Evolutionary conservation across 2,888 invertebrate genomes (phyloP).

Genomic region (Trichopoda pennipes): DNA sequence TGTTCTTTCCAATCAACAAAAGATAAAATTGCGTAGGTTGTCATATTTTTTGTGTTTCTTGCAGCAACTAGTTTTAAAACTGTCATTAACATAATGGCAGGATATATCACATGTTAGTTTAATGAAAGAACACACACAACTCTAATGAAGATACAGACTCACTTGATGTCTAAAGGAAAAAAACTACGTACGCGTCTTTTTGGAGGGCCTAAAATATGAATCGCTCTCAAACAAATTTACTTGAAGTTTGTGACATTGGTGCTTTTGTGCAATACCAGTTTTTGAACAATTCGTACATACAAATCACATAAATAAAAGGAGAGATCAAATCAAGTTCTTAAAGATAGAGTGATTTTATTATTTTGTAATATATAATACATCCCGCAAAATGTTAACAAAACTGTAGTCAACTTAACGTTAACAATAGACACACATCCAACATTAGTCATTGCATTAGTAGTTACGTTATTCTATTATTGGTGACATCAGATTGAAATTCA

Average conservation of each 20-base stretch:
- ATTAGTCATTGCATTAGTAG: too few species aligned
- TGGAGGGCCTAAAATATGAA: conserved; percentile 3
- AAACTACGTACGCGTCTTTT: conserved; percentile 1
- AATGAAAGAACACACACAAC: conserved; percentile 54
- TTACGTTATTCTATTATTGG: too few species aligned
- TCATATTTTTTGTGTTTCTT: conserved; percentile 13
- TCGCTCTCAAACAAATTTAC: conserved; percentile 13
- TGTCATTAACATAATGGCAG: conserved; percentile 54
- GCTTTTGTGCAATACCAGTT: conserved; percentile 44
- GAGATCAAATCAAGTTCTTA: not conserved
- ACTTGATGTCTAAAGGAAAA: not conserved
- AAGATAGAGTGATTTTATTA: conserved; percentile 4
- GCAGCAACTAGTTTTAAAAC: conserved; percentile 36
- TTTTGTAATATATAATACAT: not conserved
- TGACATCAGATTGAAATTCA: too few species aligned
- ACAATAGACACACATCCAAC: too few species aligned
- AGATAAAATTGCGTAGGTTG: conserved; percentile 41
- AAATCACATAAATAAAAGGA: conserved; percentile 5
- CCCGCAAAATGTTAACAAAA: too few species aligned
- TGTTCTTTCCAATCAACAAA: not conserved
- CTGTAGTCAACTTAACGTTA: too few species aligned
- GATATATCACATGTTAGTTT: conserved; percentile 53
- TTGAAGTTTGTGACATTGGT: conserved; percentile 5
- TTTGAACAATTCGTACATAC: conserved; percentile 8
- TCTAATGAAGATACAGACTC: conserved; percentile 17